Evolutionary conservation across 2,113 vertebrate species (phyloP).

Genomic region (Leucosticte australis): DNA sequence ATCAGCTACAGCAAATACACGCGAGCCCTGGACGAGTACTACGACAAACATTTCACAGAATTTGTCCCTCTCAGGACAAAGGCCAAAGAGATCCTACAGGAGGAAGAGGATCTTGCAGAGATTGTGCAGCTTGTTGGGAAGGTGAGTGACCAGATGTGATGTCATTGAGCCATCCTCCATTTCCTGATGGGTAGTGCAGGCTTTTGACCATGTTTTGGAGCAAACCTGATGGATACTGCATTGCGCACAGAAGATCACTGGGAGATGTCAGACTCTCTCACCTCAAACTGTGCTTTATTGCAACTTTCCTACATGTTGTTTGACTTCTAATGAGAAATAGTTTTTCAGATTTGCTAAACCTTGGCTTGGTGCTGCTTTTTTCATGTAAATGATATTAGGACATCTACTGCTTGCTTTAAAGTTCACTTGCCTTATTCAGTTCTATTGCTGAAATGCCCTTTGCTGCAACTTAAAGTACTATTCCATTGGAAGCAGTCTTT

Average conservation of each 20-base stretch:
- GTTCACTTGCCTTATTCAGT: not conserved
- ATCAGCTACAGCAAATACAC: slow-evolving; percentile 99
- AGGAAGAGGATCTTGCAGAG: slow-evolving; percentile 96
- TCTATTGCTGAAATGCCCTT: not conserved
- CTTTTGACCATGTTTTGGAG: not conserved
- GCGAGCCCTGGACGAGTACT: slow-evolving; percentile 91
- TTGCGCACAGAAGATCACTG: not conserved
- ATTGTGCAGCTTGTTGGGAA: slow-evolving; percentile 99
- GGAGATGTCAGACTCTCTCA: not conserved
- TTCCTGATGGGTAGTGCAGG: not conserved
- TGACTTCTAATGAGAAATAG: not conserved
- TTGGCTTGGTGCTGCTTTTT: not conserved
- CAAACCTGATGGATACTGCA: not conserved
- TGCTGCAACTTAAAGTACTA: not conserved
- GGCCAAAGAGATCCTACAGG: slow-evolving; percentile 95
- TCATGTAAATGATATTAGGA: not conserved
- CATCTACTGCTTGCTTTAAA: not conserved
- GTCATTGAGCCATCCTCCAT: not conserved
- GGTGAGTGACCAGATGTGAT: slow-evolving; percentile 62
- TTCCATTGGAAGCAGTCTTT: not conserved
- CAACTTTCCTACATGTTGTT: not conserved
- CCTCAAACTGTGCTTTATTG: not conserved
- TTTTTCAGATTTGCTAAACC: not conserved
- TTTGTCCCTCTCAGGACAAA: slow-evolving; percentile 96
- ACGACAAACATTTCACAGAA: slow-evolving; percentile 95